phyloP scores from a whole-genome alignment of 2,797 vertebrate species.

The Pipistrellus pipistrellus region DNA sequence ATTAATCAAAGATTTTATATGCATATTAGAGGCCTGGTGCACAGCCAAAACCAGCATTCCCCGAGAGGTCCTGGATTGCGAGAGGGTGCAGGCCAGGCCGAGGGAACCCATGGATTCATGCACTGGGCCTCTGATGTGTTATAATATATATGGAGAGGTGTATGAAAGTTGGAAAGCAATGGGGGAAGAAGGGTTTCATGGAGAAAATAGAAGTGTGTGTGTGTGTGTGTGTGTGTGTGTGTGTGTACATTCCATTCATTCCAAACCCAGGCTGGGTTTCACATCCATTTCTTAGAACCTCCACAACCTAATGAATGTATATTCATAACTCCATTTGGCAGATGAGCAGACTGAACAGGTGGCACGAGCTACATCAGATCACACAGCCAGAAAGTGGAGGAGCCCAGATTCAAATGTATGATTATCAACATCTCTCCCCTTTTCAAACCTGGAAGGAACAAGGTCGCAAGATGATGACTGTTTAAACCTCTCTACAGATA shows the following conservation, averaged over 20 bases:
- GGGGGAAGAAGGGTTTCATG: accelerated
- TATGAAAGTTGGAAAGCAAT: not conserved
- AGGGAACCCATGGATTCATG: no score
- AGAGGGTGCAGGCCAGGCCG: no score
- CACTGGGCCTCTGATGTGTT: not conserved
- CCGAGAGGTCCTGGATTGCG: no score
- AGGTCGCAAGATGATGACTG: not conserved
- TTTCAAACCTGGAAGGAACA: not conserved
- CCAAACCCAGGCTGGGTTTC: not conserved
- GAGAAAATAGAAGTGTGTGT: not conserved
- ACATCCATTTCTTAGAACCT: not conserved
- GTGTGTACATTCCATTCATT: not conserved
- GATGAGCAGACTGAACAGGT: not conserved
- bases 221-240: no score
- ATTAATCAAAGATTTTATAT: no score
- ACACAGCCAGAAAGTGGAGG: not conserved
- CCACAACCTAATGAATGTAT: not conserved
- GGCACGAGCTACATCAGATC: not conserved
- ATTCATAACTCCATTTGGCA: not conserved
- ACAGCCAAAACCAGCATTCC: no score
- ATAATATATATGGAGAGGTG: not conserved
- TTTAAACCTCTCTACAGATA: not conserved
- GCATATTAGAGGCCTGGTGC: no score
- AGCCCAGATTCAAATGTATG: not conserved
- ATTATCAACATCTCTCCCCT: not conserved